Evolutionary conservation across 2,113 vertebrate species (phyloP).

Genomic region (Plecturocebus donacophilus): DNA sequence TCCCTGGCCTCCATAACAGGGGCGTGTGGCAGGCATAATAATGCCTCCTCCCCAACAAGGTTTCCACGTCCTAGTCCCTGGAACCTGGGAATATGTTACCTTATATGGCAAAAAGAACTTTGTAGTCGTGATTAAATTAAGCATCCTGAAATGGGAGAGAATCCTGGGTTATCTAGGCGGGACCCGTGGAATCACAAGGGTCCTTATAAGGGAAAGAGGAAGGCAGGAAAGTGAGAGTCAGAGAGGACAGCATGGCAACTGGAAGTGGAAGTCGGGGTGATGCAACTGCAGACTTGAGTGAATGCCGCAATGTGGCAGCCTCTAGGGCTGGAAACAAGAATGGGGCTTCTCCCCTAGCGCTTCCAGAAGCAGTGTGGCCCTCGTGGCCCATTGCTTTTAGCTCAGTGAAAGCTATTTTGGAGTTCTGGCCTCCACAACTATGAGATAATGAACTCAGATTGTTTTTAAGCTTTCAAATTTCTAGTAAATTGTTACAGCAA

Average conservation of each 20-base stretch:
- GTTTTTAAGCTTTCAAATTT: neutral
- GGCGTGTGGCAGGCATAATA: neutral
- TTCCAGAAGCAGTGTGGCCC: neutral
- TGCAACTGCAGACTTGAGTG: neutral
- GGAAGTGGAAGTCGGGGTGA: neutral
- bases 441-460: neutral
- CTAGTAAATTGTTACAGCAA: neutral
- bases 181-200: neutral
- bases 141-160: neutral
- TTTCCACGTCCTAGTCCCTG: neutral
- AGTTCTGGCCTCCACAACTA: neutral
- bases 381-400: neutral
- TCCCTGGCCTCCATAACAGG: neutral
- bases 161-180: neutral
- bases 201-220: neutral
- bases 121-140: neutral
- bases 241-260: neutral
- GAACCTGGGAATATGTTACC: neutral
- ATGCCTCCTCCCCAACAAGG: neutral
- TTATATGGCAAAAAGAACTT: neutral
- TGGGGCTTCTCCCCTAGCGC: fast-evolving
- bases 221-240: neutral
- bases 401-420: neutral
- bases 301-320: neutral
- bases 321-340: neutral